Evolutionary conservation across 2,888 invertebrate genomes (phyloP).

Genomic region (Sinotaia quadrata): DNA sequence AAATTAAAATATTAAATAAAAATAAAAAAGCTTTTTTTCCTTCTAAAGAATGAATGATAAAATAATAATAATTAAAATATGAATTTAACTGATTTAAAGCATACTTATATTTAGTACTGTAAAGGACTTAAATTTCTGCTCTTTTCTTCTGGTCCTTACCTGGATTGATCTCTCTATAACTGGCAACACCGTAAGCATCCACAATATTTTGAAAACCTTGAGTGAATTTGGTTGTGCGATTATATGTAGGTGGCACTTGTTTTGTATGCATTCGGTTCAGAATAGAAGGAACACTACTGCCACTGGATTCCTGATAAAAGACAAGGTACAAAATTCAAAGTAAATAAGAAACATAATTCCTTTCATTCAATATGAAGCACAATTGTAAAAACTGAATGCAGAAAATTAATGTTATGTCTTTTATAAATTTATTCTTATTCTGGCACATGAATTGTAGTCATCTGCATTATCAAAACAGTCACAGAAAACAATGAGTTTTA

Average conservation of each 20-base stretch:
- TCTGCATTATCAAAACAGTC: no score
- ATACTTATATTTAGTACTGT: background rate
- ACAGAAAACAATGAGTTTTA: no score
- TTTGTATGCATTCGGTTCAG: conserved; percentile 93
- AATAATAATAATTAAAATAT: background rate
- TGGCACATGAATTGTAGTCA: no score
- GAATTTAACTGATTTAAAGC: no score
- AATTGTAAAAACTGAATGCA: no score
- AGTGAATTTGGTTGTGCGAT: conserved; percentile 97
- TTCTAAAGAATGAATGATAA: background rate
- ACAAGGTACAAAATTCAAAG: no score
- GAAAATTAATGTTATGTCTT: no score
- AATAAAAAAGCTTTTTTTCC: background rate
- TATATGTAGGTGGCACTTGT: conserved; percentile 92
- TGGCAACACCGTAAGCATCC: conserved; percentile 96
- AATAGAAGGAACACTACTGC: conserved; percentile 93
- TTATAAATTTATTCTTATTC: no score
- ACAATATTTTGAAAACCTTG: conserved; percentile 94
- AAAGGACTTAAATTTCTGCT: background rate
- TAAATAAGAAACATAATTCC: no score
- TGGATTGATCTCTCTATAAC: conserved; percentile 97
- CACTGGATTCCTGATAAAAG: conserved; percentile 73
- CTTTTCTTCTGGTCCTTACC: conserved; percentile 73
- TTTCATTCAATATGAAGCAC: no score
- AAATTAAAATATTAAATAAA: background rate